A percentile compares a stretch with the other conserved stretches of the same genome.
Evolutionary conservation across 2,113 vertebrate genomes (phyloP).

Genomic region (Epinephelus moara): DNA sequence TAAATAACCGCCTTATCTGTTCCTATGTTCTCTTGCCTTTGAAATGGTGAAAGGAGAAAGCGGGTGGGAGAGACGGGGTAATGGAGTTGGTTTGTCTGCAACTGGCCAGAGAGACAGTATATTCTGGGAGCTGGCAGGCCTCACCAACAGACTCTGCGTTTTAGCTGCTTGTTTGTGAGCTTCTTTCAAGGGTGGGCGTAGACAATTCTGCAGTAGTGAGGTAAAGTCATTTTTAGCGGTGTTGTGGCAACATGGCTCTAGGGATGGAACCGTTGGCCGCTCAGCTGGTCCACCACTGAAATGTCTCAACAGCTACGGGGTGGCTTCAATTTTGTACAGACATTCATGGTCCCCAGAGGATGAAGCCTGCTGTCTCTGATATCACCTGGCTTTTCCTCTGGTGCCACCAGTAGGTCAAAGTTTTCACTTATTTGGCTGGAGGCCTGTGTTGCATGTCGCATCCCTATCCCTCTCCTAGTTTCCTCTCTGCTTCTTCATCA

Average conservation of each 20-base stretch:
- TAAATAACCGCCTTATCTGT: constrained; percentile 49
- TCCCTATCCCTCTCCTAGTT: too few species aligned
- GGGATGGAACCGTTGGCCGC: neutral
- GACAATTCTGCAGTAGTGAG: neutral
- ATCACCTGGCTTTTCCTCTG: neutral
- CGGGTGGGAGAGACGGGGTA: neutral
- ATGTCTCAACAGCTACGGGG: neutral
- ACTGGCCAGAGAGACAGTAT: constrained; percentile 21
- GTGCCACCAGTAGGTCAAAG: too few species aligned
- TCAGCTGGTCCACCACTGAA: neutral
- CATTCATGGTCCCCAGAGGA: neutral
- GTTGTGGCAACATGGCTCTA: neutral
- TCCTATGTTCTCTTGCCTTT: constrained; percentile 37
- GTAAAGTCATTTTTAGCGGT: neutral
- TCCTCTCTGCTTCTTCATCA: neutral
- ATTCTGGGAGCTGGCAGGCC: constrained; percentile 30
- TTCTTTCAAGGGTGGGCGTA: neutral
- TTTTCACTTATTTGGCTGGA: too few species aligned
- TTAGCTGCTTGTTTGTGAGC: constrained; percentile 10
- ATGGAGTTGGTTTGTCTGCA: constrained; percentile 19
- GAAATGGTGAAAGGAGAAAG: constrained; percentile 13
- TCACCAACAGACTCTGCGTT: neutral
- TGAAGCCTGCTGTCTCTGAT: neutral
- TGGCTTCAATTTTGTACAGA: neutral
- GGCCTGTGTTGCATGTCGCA: too few species aligned